phyloP scores from a whole-genome alignment of 2,113 vertebrate genomes.

The Cyprinodon tularosa region DNA sequence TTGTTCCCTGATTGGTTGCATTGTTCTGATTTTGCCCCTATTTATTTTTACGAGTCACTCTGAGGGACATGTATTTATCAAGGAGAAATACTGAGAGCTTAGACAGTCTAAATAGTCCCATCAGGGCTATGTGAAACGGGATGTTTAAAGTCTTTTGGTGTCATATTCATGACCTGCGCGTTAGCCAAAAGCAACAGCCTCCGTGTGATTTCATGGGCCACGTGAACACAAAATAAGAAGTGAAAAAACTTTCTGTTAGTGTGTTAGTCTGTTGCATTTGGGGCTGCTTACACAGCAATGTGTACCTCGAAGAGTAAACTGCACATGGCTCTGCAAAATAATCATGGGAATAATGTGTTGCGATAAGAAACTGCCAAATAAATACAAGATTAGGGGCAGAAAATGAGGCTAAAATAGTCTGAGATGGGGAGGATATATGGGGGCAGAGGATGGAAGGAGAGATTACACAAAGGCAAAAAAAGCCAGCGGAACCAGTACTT shows the following conservation, averaged over 20 bases:
- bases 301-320: slow-evolving; percentile 5
- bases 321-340: slow-evolving; percentile 19
- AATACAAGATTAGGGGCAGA: slow-evolving; percentile 28
- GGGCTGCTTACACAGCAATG: slow-evolving; percentile 27
- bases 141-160: slow-evolving; percentile 70
- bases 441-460: not conserved
- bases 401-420: slow-evolving; percentile 31
- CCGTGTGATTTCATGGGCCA: slow-evolving; percentile 49
- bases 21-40: slow-evolving; percentile 53
- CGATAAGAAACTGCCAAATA: slow-evolving; percentile 57
- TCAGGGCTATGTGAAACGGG: slow-evolving; percentile 68
- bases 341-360: slow-evolving; percentile 19
- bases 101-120: slow-evolving; percentile 61
- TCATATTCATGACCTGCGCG: slow-evolving; percentile 60
- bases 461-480: slow-evolving; percentile 55
- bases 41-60: slow-evolving; percentile 62
- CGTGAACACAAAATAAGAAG: slow-evolving; percentile 41
- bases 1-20: slow-evolving; percentile 42
- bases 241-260: slow-evolving; percentile 30
- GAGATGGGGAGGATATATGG: slow-evolving; percentile 36
- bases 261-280: slow-evolving; percentile 58
- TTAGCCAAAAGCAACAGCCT: slow-evolving; percentile 65
- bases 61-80: slow-evolving; percentile 68
- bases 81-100: slow-evolving; percentile 31
- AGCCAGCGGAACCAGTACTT: slow-evolving; percentile 72